Percentiles rank a stretch among this genome's conserved stretches.
These are phyloP conservation scores for Macroglossus sobrinus DNA, from an alignment of 2,113 vertebrate species.

Conservation along the genomic window DNA sequence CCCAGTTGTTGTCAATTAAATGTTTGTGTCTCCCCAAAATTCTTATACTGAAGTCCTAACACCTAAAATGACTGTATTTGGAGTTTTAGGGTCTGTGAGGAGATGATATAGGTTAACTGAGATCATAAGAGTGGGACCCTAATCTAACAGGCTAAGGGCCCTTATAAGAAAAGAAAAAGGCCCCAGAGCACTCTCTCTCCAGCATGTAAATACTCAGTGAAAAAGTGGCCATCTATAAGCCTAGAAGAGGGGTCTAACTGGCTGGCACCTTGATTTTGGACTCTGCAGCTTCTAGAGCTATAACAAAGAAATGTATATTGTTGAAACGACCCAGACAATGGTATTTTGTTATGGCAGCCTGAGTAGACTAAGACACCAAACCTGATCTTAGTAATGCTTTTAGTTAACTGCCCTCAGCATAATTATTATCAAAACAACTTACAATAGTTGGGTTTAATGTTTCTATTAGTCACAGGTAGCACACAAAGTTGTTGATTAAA, in stretches of 20 bases:
- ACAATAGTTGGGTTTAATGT: background rate
- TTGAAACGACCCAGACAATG: too few species aligned
- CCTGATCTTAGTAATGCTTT: background rate
- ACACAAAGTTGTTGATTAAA: background rate
- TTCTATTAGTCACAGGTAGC: background rate
- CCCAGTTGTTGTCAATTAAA: background rate
- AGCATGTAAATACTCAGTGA: background rate
- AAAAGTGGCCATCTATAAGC: background rate
- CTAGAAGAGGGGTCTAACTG: background rate
- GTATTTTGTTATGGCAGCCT: background rate
- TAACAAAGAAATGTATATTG: background rate
- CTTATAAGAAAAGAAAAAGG: background rate
- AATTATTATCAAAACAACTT: background rate
- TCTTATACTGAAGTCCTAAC: background rate
- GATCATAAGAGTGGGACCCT: background rate
- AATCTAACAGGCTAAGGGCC: too few species aligned
- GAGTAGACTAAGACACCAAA: background rate
- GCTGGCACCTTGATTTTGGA: background rate
- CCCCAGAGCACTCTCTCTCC: background rate
- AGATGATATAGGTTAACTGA: background rate
- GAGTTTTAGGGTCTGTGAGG: fast-evolving
- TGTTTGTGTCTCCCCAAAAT: background rate
- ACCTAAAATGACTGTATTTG: background rate
- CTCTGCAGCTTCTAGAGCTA: background rate
- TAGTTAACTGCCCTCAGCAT: background rate